Conservation (phyloP, 2,113 vertebrate genomes). For the Galeopterus variegatus region DNA sequence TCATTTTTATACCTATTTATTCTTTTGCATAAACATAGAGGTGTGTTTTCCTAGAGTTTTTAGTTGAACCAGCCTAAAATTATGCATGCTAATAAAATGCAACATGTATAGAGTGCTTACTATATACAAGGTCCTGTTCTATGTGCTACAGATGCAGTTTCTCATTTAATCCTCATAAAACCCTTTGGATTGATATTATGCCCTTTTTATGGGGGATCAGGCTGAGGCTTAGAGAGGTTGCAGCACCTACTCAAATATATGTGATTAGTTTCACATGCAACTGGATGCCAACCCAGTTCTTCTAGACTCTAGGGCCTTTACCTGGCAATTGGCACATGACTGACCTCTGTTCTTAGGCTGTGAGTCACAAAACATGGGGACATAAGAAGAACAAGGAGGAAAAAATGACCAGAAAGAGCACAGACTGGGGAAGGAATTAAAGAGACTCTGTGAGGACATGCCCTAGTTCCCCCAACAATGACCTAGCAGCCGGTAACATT, state of each 20-base stretch:
- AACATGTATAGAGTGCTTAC: not conserved
- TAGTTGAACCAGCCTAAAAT: not conserved
- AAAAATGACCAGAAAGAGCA: not conserved
- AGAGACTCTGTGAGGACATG: not conserved
- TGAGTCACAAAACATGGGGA: not conserved
- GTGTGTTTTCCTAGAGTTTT: not conserved
- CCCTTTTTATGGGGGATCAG: not conserved
- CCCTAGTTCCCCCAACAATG: not conserved
- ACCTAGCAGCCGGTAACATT: not conserved
- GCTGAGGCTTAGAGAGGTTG: not conserved
- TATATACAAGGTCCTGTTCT: not conserved
- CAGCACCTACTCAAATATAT: not conserved
- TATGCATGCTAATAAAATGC: not conserved
- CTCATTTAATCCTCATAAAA: not conserved
- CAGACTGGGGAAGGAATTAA: not conserved
- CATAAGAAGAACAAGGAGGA: not conserved
- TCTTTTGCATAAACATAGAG: not conserved
- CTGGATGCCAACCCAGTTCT: not conserved
- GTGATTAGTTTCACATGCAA: not conserved
- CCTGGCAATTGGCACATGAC: not conserved
- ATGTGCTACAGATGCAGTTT: not conserved
- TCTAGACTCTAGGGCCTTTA: not conserved
- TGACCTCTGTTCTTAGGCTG: not conserved
- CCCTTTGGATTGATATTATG: not conserved
- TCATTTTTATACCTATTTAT: not conserved